Conservation (phyloP, 2,113 vertebrate species). For the Rafetus swinhoei region DNA sequence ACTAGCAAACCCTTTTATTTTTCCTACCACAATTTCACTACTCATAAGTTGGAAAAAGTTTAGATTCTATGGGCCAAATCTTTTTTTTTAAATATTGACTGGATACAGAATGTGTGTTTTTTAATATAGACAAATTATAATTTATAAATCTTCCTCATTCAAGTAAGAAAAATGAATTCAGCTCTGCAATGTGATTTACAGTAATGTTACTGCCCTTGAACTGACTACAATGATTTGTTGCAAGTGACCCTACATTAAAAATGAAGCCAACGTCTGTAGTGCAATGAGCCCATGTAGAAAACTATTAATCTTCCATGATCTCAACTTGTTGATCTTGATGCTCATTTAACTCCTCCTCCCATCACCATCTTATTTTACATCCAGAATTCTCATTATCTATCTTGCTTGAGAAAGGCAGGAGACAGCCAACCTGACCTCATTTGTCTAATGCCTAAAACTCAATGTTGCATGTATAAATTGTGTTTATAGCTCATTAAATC, state of each 20-base stretch:
- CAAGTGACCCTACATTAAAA: not conserved
- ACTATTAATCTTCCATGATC: not conserved
- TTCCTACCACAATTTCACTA: conserved; percentile 4
- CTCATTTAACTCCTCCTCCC: conserved; percentile 5
- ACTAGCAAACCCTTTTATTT: conserved; percentile 57
- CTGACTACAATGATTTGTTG: not conserved
- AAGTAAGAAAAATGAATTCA: conserved; percentile 17
- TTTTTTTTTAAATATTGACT: conserved; percentile 48
- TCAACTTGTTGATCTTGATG: not conserved
- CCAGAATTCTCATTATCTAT: not conserved
- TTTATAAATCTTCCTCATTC: not conserved
- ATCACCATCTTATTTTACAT: not conserved
- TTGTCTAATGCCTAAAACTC: not conserved
- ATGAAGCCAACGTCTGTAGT: not conserved
- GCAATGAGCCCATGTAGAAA: not conserved
- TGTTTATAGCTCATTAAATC: not conserved
- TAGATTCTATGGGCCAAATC: conserved; percentile 23
- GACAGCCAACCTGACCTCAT: not conserved
- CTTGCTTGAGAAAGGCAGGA: not conserved
- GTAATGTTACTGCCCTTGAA: not conserved
- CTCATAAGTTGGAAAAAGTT: conserved; percentile 25
- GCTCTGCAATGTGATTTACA: conserved; percentile 9
- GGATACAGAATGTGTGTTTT: not conserved
- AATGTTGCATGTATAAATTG: not conserved
- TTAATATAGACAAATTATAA: not conserved